phyloP scores from a whole-genome alignment of 1,140 invertebrate species.

The Manduca sexta region DNA sequence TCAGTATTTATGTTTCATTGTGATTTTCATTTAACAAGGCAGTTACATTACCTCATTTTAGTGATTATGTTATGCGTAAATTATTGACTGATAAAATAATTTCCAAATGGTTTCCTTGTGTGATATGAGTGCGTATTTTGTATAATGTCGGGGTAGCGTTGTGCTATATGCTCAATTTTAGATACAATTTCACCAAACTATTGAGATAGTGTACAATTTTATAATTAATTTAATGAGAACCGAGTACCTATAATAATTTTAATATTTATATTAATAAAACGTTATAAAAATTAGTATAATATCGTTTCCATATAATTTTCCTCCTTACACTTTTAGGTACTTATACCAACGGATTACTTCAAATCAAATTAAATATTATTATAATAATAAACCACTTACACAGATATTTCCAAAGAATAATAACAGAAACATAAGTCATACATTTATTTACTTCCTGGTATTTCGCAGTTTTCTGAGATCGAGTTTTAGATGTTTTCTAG shows the following conservation, averaged over 20 bases:
- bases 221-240: constrained; percentile 69
- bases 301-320: constrained; percentile 40
- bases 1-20: constrained; percentile 65
- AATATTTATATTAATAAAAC: constrained; percentile 71
- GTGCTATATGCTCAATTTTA: constrained; percentile 72
- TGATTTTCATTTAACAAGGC: constrained; percentile 62
- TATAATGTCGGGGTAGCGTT: constrained; percentile 65
- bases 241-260: constrained; percentile 72
- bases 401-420: too few relatives aligned
- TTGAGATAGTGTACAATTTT: constrained; percentile 68
- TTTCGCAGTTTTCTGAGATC: constrained; percentile 17
- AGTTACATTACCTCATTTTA: constrained; percentile 66
- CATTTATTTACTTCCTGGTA: neutral
- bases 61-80: constrained; percentile 60
- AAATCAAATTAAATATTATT: neutral
- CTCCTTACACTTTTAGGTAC: neutral
- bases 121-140: constrained; percentile 55
- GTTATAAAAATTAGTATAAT: constrained; percentile 55
- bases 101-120: constrained; percentile 66
- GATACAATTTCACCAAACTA: constrained; percentile 70
- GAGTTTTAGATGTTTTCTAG: constrained; percentile 28
- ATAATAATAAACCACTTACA: too few relatives aligned
- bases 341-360: too few relatives aligned
- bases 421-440: too few relatives aligned
- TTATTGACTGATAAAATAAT: constrained; percentile 69